Base-by-base conservation (phyloP, 2,888 invertebrate species). In the Melinopterus prodromus region DNA sequence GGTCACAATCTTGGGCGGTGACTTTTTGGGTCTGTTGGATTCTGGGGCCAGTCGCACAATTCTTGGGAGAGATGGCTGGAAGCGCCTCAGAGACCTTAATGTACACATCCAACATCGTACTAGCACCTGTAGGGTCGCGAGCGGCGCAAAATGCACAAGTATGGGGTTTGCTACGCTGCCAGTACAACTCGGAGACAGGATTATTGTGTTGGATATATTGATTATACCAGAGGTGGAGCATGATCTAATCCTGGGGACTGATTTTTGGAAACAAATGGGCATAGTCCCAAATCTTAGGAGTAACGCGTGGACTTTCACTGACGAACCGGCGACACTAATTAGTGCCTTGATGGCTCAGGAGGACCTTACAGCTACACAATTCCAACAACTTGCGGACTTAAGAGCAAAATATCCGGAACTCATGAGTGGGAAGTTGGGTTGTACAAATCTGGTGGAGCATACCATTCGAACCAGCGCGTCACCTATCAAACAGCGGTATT, bases 11-110 rank as follows among this genome's bases (percentile, higher is more conserved):
- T 16, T 16, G 74, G 74, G 7, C n/a, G n/a, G 6, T 6, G n/a
- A 26, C 0, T 16, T 74, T 74, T 6, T 12, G 15, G 74, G 9
- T n/a, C 26, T 14, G 15, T 69, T 69, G 3, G 81, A 83, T 75
- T 79, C 81, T n/a, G 83, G 83, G 15, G 81, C 81, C 14, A 77
- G 76, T n/a, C 79, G 78, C 69, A 83, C 82, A 4, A 79, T 83
- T 69, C 15, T 69, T 69, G 69, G 15, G 1, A n/a, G 15, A 15
- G 15, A 3, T n/a, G 14, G 15, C 1, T 69, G 69, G 14, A 69
- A 69, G 3, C 14, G 15, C 69, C n/a, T n/a, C n/a, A n/a, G n/a
- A n/a, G n/a, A n/a, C n/a, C n/a, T n/a, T n/a, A n/a, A n/a, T n/a
- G n/a, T n/a, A n/a, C n/a, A n/a, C n/a, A n/a, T n/a, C n/a, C 15